Evolutionary conservation across 2,888 invertebrate genomes (phyloP).

Genomic region (Callimorpha dominula): DNA sequence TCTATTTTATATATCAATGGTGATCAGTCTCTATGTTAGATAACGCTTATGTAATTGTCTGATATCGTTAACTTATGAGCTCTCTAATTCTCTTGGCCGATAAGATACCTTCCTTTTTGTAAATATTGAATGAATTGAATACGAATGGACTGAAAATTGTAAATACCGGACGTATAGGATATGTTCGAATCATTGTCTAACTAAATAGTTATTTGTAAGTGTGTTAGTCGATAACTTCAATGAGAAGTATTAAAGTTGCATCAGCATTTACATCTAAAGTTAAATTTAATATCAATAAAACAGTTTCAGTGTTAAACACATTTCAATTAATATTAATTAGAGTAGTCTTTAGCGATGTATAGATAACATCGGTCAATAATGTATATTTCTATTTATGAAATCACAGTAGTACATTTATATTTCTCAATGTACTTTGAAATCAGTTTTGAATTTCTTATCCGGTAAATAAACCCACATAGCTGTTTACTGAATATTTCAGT

Average conservation of each 20-base stretch:
- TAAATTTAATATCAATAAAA: constrained; percentile 6
- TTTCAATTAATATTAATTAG: constrained; percentile 4
- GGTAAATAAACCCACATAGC: not conserved
- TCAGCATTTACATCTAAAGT: constrained; percentile 5
- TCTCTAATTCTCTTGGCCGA: constrained; percentile 51
- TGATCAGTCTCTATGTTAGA: not conserved
- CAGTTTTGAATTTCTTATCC: not conserved
- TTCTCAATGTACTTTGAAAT: constrained; percentile 5
- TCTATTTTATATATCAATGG: constrained; percentile 1
- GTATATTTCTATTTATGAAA: constrained; percentile 2
- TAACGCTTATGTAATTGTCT: not conserved
- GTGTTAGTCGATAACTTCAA: constrained; percentile 5
- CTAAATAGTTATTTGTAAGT: constrained; percentile 21
- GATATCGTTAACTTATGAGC: constrained; percentile 29
- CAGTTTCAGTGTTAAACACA: constrained; percentile 14
- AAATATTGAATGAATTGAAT: constrained; percentile 44
- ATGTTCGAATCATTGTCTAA: constrained; percentile 31
- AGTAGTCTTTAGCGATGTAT: not conserved
- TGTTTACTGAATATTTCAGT: too few relatives aligned
- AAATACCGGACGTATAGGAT: constrained; percentile 55
- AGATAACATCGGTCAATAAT: not conserved
- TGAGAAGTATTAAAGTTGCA: constrained; percentile 16
- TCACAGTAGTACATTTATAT: not conserved
- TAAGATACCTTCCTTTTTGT: constrained; percentile 37
- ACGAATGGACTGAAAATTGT: constrained; percentile 56